These are phyloP conservation scores for Aurelia coerulea DNA, from an alignment of 30 jellyfish, hydroid and myxozoan genomes.

Conservation along the genomic window DNA sequence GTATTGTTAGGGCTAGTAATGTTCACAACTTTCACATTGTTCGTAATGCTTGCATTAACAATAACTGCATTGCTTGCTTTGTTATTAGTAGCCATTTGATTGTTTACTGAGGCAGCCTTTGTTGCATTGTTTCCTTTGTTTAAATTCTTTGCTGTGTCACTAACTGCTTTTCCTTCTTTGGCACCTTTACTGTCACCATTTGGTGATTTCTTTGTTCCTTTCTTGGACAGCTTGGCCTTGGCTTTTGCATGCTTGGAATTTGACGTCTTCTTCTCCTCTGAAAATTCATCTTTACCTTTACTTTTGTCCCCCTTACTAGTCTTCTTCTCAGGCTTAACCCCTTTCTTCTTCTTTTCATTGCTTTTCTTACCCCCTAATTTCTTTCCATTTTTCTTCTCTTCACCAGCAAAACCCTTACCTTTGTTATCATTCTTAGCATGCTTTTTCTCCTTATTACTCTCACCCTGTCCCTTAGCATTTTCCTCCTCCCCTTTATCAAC, in stretches of 20 bases:
- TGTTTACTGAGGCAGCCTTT: too few relatives aligned
- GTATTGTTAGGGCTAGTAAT: too few relatives aligned
- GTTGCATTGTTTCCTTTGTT: too few relatives aligned
- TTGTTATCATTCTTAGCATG: background rate
- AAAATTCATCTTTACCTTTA: background rate
- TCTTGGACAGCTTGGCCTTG: background rate
- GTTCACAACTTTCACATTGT: too few relatives aligned
- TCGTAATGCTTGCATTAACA: too few relatives aligned
- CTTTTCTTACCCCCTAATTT: background rate
- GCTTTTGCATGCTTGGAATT: background rate
- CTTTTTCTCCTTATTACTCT: background rate
- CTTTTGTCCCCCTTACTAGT: background rate
- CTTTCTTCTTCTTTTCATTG: background rate
- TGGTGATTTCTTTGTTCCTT: background rate
- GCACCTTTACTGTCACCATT: constrained; percentile 1
- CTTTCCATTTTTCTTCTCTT: background rate
- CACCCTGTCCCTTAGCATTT: background rate
- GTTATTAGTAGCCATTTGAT: too few relatives aligned
- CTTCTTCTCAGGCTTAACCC: background rate
- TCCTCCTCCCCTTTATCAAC: background rate
- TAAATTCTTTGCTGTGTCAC: background rate
- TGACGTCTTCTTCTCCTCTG: background rate
- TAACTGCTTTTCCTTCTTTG: background rate
- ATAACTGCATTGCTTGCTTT: too few relatives aligned
- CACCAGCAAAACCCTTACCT: background rate